phyloP scores from a whole-genome alignment of 1,140 invertebrate genomes.

The Nylanderia fulva region DNA sequence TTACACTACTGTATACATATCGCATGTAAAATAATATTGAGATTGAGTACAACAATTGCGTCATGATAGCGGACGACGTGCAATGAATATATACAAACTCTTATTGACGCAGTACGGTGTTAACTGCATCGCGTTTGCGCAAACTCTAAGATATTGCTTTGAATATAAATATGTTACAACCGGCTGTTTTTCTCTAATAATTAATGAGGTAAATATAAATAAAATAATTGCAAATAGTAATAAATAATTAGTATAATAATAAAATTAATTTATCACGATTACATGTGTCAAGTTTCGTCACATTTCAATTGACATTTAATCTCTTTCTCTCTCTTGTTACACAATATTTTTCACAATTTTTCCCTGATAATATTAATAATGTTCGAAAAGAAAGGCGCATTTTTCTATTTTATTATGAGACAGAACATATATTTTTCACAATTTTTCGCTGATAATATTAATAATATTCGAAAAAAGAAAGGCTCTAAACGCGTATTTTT shows the following conservation, averaged over 20 bases:
- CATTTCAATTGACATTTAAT: slow-evolving; percentile 1
- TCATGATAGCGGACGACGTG: slow-evolving; percentile 7
- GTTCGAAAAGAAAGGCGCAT: neutral
- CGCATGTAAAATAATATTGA: neutral
- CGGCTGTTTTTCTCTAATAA: neutral
- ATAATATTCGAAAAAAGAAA: neutral
- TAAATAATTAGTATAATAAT: neutral
- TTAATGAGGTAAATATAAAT: slow-evolving; percentile 11
- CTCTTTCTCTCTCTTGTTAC: neutral
- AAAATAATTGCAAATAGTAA: slow-evolving; percentile 15
- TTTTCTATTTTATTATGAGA: too few species aligned
- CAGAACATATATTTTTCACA: neutral
- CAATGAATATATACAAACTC: neutral
- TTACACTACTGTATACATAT: neutral
- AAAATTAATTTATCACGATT: slow-evolving; percentile 14
- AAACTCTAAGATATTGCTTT: slow-evolving; percentile 34
- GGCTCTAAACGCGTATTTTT: neutral
- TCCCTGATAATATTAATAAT: neutral
- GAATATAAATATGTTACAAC: slow-evolving; percentile 1
- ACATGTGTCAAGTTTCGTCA: neutral
- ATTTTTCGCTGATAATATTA: neutral
- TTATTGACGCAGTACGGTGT: neutral
- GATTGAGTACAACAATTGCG: slow-evolving; percentile 17
- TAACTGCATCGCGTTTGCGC: slow-evolving; percentile 26
- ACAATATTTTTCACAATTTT: neutral